phyloP scores from a whole-genome alignment of 2,797 vertebrate species.

The Muscicapa striata region DNA sequence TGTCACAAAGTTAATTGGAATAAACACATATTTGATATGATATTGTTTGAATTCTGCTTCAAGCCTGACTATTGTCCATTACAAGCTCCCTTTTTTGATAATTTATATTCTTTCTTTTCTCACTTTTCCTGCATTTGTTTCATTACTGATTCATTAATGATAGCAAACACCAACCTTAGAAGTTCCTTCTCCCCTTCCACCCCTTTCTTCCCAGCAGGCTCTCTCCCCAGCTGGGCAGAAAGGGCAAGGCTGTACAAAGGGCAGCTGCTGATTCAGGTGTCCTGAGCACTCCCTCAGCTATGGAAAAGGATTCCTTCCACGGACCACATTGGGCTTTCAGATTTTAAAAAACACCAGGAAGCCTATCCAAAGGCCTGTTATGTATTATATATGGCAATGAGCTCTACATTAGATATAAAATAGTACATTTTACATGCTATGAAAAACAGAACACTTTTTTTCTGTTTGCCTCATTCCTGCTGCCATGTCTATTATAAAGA shows the following conservation, averaged over 20 bases:
- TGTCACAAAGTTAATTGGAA: conserved; percentile 33
- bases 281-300: background rate
- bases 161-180: background rate
- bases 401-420: background rate
- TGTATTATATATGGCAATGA: background rate
- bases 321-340: background rate
- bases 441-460: background rate
- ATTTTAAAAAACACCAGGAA: background rate
- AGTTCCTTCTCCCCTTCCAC: background rate
- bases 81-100: background rate
- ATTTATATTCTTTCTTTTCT: background rate
- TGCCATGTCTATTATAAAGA: background rate
- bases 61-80: background rate
- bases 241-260: background rate
- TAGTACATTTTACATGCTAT: background rate
- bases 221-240: background rate
- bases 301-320: background rate
- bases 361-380: background rate
- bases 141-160: background rate
- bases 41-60: conserved; percentile 26
- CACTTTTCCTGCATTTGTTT: background rate
- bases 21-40: conserved; percentile 18
- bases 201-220: background rate
- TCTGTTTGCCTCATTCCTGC: background rate
- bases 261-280: background rate